phyloP scores from a whole-genome alignment of 1,140 invertebrate genomes.

The Oppia nitens region DNA sequence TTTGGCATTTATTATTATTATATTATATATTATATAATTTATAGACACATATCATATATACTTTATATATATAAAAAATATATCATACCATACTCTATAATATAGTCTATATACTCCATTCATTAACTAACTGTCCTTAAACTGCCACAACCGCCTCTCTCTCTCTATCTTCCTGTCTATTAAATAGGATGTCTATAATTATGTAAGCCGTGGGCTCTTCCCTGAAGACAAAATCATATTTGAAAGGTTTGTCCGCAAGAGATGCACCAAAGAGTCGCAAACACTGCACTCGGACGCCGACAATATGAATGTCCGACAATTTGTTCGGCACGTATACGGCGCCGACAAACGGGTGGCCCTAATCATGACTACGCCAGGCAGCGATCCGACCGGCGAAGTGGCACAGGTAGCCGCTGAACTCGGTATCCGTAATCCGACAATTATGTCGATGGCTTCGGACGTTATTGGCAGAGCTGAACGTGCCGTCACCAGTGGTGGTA shows the following conservation, averaged over 20 bases:
- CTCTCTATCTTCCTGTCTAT: too few species aligned
- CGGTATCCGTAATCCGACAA: background rate
- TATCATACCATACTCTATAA: too few species aligned
- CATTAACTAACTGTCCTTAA: too few species aligned
- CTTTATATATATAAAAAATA: too few species aligned
- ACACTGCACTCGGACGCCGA: background rate
- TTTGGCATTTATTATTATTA: too few species aligned
- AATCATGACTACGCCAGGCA: conserved; percentile 51
- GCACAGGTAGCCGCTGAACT: conserved; percentile 40
- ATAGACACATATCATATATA: too few species aligned
- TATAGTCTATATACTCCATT: too few species aligned
- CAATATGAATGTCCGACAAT: background rate
- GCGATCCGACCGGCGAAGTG: conserved; percentile 65
- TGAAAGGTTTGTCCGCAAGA: background rate
- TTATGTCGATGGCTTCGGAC: conserved; percentile 15
- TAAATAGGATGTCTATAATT: background rate
- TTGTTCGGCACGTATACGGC: background rate
- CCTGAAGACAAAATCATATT: conserved; percentile 7
- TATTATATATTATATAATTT: too few species aligned
- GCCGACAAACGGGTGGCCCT: conserved; percentile 34
- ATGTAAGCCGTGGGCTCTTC: conserved; percentile 1
- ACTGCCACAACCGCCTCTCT: too few species aligned
- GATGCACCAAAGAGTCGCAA: background rate
- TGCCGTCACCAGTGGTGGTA: too few species aligned
- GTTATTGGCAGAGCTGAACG: background rate